These are phyloP conservation scores for Drosophila setifemur DNA, from an alignment of 1,140 invertebrate genomes.

Conservation along the genomic window DNA sequence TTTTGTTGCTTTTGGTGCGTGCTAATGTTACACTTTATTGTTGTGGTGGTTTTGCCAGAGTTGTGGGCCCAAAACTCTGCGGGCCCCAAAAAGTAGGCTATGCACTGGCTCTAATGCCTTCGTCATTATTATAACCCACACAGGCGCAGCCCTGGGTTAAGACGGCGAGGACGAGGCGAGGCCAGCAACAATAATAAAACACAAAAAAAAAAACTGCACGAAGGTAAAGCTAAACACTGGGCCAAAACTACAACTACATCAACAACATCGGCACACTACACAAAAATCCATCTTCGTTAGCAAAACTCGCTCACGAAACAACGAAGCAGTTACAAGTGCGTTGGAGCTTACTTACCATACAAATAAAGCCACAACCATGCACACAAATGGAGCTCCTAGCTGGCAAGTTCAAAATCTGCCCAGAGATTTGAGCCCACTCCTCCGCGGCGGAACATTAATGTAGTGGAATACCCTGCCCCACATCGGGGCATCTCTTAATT, in stretches of 20 bases:
- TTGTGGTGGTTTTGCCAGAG: slow-evolving; percentile 41
- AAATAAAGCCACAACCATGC: background rate
- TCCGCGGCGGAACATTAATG: slow-evolving; percentile 29
- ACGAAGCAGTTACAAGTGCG: slow-evolving; percentile 60
- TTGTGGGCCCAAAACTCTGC: slow-evolving; percentile 17
- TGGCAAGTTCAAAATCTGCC: slow-evolving; percentile 37
- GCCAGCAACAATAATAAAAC: slow-evolving; percentile 54
- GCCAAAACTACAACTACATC: slow-evolving; percentile 8
- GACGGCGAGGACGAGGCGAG: slow-evolving; percentile 53
- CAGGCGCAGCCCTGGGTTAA: background rate
- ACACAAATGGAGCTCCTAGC: slow-evolving; percentile 29
- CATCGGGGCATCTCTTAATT: slow-evolving; percentile 31
- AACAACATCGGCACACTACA: background rate
- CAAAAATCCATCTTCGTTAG: slow-evolving; percentile 75
- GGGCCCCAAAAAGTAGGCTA: slow-evolving; percentile 70
- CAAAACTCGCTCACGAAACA: slow-evolving; percentile 56
- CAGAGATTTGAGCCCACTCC: slow-evolving; percentile 20
- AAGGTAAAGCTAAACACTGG: slow-evolving; percentile 54
- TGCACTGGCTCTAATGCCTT: slow-evolving; percentile 75
- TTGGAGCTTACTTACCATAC: slow-evolving; percentile 38
- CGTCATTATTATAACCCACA: slow-evolving; percentile 64
- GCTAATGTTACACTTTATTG: slow-evolving; percentile 71
- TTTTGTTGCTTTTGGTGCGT: slow-evolving; percentile 63
- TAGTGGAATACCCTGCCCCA: slow-evolving; percentile 21
- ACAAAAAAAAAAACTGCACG: slow-evolving; percentile 54